A percentile compares a stretch with the other conserved stretches of the same genome.
phyloP scores from a whole-genome alignment of 2,888 invertebrate species.

The Meganola albula region DNA sequence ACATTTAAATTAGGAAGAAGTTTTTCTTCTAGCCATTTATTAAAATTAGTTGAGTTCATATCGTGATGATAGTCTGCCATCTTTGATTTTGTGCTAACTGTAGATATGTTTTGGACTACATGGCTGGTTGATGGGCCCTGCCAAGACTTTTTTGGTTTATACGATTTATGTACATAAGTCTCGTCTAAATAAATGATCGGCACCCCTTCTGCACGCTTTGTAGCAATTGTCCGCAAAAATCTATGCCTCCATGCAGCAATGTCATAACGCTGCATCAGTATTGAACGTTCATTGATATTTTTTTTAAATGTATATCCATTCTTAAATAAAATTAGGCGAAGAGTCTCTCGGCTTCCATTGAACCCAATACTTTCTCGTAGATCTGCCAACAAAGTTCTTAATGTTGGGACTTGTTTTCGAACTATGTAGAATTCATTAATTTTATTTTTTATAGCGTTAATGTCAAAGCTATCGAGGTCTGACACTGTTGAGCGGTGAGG shows the following conservation, averaged over 20 bases:
- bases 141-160: constrained; percentile 25
- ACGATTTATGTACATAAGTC: constrained; percentile 23
- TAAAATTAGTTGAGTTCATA: constrained; percentile 20
- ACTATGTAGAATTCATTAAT: too few species aligned
- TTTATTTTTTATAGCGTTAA: too few species aligned
- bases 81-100: constrained; percentile 24
- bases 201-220: background rate
- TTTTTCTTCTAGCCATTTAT: constrained; percentile 15
- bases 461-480: too few species aligned
- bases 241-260: too few species aligned
- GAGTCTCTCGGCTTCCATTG: background rate
- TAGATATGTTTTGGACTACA: constrained; percentile 20
- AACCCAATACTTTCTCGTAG: too few species aligned
- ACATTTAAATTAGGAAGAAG: constrained; percentile 12
- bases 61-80: constrained; percentile 23
- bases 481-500: too few species aligned
- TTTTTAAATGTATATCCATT: too few species aligned
- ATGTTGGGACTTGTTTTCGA: too few species aligned
- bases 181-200: constrained; percentile 17
- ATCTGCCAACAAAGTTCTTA: too few species aligned
- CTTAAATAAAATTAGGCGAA: too few species aligned
- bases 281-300: background rate
- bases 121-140: constrained; percentile 22
- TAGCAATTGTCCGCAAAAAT: too few species aligned
- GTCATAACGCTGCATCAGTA: background rate